Evolutionary conservation across 2,797 vertebrate species (phyloP).

Genomic region (Oreochromis grahami): DNA sequence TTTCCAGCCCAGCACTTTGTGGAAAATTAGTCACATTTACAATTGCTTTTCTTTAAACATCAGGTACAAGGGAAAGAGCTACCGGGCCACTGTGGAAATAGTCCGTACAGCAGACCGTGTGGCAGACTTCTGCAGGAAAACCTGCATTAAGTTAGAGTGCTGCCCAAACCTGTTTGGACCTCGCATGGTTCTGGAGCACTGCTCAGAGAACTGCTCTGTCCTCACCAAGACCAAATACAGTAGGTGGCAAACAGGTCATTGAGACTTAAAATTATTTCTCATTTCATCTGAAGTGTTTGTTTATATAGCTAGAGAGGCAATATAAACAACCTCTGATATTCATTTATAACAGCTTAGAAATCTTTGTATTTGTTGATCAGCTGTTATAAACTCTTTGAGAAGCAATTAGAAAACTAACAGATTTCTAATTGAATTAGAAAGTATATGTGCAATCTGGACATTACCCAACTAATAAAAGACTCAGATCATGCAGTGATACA

Average conservation of each 20-base stretch:
- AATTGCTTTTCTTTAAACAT: not conserved
- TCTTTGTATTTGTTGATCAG: not conserved
- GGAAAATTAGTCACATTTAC: not conserved
- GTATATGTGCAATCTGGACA: not conserved
- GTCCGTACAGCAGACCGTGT: slow-evolving; percentile 94
- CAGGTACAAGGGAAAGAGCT: slow-evolving; percentile 98
- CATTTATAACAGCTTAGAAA: not conserved
- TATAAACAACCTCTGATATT: not conserved
- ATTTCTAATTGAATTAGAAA: not conserved
- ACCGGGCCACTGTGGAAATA: slow-evolving; percentile 94
- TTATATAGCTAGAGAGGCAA: not conserved
- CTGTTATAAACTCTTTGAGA: not conserved
- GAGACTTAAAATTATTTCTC: not conserved
- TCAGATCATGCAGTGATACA: not conserved
- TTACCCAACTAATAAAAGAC: not conserved
- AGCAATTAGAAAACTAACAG: not conserved
- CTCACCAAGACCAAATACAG: slow-evolving; percentile 99
- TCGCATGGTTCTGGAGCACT: slow-evolving; percentile 93
- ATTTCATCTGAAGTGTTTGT: not conserved
- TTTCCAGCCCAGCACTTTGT: not conserved
- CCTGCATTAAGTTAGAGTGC: slow-evolving; percentile 95
- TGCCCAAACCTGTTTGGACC: slow-evolving; percentile 97
- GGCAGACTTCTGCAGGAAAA: slow-evolving; percentile 95
- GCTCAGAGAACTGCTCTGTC: slow-evolving; percentile 98
- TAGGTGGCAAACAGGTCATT: slow-evolving; percentile 56